Evolutionary conservation across 1,140 invertebrate genomes (phyloP), one percentile per base, ranked within the genome.

Genomic region (Micrasema longulum): DNA sequence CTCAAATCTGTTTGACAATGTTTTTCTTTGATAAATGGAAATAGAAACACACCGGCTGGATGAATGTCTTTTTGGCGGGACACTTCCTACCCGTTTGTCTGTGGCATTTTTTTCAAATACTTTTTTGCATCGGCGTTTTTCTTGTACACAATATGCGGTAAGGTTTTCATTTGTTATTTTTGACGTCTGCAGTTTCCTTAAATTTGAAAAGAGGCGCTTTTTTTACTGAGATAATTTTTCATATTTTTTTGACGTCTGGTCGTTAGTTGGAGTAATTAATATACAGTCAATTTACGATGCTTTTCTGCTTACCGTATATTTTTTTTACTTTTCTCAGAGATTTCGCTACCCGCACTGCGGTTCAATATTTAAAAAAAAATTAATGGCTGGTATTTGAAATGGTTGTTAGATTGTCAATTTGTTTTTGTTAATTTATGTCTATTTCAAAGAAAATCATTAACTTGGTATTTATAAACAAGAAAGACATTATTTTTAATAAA

Each of bases 21-120:
- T 72, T 71, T 71, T 74, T 74, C 65, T 75, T 75, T 75, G 73
- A 75, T 75, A 75, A 75, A 75, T 75, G 73, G 64, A 70, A 75
- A 75, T 66, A 68, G 73, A 68, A 71, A 75, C 48, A 74, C 60
- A 47, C 72, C 63, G 63, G 14, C 53, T 66, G 69, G 73, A 66
- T 70, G 62, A 35, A 71, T 71, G 73, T 75, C 73, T 75, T 71
- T 74, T 75, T 75, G 63, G 70, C 69, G 69, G 65, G 57, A 62
- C 64, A 50, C 50, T 71, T 75, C 73, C 73, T 70, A 55, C 47
- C 43, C 36, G 45, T 50, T 60, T 38, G 62, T 55, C 60, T 57
- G 53, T n/a, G 22, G 68, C 57, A 50, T 35, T 36, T 52, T 63
- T 63, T 71, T 43, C 47, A 52, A 57, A 38, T 63, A 69, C n/a